Conservation (phyloP, 1,140 invertebrate genomes). For the Phymastichus coffea region DNA sequence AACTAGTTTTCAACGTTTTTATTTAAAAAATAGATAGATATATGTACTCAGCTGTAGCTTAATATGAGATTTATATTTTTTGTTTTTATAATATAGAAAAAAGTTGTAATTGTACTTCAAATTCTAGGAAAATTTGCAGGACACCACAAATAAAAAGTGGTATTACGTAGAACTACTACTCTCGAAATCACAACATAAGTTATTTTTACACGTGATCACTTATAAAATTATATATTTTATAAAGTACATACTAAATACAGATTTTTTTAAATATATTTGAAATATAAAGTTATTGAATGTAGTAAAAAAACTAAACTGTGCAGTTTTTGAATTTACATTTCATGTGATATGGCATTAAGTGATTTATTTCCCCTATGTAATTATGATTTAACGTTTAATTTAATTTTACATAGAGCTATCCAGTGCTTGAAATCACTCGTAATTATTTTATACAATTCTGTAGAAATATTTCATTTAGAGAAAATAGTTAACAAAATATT, state of each 20-base stretch:
- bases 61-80: no score
- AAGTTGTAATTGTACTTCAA: no score
- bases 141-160: no score
- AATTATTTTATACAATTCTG: no score
- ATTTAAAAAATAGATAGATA: not conserved
- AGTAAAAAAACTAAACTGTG: constrained; percentile 21
- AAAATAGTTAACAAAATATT: not conserved
- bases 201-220: not conserved
- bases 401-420: not conserved
- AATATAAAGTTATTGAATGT: constrained; percentile 11
- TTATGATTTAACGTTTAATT: not conserved
- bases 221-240: not conserved
- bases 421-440: no score
- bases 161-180: no score
- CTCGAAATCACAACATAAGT: no score
- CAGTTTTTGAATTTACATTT: not conserved
- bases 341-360: constrained; percentile 29
- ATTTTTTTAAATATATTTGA: not conserved
- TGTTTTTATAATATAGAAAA: no score
- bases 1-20: no score
- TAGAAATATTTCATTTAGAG: no score
- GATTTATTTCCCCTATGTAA: constrained; percentile 29
- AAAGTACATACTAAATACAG: constrained; percentile 3
- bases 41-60: no score
- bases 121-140: no score